A percentile compares a stretch with the other conserved stretches of the same genome.
These are phyloP conservation scores for Zosterops borbonicus DNA, from an alignment of 2,113 vertebrate genomes.

Conservation along the genomic window DNA sequence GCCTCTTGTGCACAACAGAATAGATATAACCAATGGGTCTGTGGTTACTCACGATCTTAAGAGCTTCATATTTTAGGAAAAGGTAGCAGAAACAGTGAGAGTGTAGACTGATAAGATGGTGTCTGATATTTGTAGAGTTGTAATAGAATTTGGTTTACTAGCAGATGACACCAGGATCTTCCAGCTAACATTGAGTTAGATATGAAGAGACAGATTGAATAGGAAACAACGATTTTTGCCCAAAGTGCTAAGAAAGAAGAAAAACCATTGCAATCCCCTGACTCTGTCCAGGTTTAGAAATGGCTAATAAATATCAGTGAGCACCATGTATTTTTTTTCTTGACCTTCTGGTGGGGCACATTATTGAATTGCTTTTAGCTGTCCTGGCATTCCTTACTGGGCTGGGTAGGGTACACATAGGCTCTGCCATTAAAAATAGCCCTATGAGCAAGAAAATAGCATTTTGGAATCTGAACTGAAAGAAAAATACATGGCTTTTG, in stretches of 20 bases:
- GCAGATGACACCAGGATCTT: not conserved
- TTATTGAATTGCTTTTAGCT: not conserved
- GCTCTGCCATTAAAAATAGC: constrained; percentile 61
- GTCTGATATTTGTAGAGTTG: not conserved
- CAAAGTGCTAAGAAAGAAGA: not conserved
- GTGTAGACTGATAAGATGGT: not conserved
- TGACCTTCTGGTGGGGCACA: not conserved
- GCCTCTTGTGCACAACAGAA: not conserved
- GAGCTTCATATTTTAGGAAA: not conserved
- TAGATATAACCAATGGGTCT: not conserved
- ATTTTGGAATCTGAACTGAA: constrained; percentile 45
- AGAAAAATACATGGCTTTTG: constrained; percentile 54
- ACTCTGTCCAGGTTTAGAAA: not conserved
- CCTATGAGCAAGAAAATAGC: constrained; percentile 55
- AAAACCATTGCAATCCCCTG: not conserved
- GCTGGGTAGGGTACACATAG: constrained; percentile 1
- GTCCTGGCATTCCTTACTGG: not conserved
- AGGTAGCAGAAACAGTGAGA: not conserved
- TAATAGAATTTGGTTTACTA: not conserved
- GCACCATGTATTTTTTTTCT: not conserved
- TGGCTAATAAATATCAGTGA: not conserved
- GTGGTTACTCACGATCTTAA: not conserved
- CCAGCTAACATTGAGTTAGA: not conserved
- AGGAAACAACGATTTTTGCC: not conserved
- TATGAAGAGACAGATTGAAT: not conserved